Conservation (phyloP, 1,140 invertebrate genomes). For the Lepidurus arcticus region DNA sequence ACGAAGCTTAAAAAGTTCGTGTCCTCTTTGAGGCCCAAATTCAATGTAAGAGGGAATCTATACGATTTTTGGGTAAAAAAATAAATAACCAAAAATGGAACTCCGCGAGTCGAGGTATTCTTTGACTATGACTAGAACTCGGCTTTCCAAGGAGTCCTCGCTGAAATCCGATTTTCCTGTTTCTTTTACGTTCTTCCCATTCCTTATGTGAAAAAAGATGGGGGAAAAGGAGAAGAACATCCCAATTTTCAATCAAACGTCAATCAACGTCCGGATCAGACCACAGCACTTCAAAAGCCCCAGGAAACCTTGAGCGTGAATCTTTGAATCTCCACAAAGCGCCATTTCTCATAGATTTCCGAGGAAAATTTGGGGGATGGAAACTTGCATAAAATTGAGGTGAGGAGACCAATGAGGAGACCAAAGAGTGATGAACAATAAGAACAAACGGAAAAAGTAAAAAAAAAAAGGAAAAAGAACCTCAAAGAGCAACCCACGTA, state of each 20-base stretch:
- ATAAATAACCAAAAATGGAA: background rate
- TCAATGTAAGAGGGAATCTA: background rate
- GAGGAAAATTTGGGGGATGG: background rate
- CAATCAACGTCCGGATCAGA: conserved; percentile 9
- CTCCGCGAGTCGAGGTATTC: background rate
- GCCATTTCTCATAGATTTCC: background rate
- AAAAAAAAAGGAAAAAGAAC: background rate
- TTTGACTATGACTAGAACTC: background rate
- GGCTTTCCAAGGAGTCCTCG: background rate
- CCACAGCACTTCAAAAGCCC: conserved; percentile 10
- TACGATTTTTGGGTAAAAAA: background rate
- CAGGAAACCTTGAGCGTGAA: background rate
- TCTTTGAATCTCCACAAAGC: background rate
- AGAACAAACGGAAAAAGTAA: background rate
- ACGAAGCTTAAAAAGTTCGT: background rate
- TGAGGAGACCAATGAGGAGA: too few relatives aligned
- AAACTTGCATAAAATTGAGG: conserved; percentile 8
- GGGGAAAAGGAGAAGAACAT: background rate
- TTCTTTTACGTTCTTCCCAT: background rate
- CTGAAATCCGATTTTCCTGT: background rate
- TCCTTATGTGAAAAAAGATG: background rate
- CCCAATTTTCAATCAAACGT: conserved; percentile 19
- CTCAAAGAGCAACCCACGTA: background rate
- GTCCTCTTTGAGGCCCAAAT: background rate
- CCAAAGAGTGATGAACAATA: conserved; percentile 13